These are phyloP conservation scores for Alviniconcha strummeri DNA, from an alignment of 2,888 invertebrate species.

Conservation along the genomic window DNA sequence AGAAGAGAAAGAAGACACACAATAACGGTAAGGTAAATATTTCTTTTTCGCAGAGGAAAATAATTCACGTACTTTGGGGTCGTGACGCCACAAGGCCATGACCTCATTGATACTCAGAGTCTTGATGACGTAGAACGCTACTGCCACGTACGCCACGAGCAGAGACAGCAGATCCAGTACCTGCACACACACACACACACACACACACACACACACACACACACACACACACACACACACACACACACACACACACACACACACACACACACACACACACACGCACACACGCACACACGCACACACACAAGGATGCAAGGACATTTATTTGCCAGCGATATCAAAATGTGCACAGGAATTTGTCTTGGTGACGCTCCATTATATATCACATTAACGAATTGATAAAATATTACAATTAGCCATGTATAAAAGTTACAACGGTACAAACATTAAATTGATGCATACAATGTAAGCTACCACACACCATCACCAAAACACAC, in stretches of 20 bases:
- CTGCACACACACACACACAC: neutral
- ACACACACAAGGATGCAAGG: neutral
- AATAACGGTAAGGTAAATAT: no score
- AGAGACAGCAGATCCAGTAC: neutral
- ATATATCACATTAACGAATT: no score
- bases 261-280: neutral
- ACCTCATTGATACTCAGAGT: neutral
- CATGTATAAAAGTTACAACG: no score
- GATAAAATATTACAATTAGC: no score
- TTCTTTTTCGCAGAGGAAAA: no score
- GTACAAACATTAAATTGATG: no score
- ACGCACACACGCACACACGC: neutral
- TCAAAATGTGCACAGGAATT: no score
- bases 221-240: neutral
- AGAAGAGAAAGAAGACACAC: no score
- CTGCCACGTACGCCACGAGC: neutral
- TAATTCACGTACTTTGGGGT: constrained; percentile 12
- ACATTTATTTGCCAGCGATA: no score
- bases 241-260: neutral
- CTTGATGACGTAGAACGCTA: constrained; percentile 18
- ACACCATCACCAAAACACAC: neutral
- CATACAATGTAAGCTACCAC: neutral
- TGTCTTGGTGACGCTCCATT: no score
- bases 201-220: neutral
- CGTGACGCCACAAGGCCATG: constrained; percentile 9